Evolutionary conservation across 2,888 invertebrate species (phyloP).

Genomic region (Tinea trinotella): DNA sequence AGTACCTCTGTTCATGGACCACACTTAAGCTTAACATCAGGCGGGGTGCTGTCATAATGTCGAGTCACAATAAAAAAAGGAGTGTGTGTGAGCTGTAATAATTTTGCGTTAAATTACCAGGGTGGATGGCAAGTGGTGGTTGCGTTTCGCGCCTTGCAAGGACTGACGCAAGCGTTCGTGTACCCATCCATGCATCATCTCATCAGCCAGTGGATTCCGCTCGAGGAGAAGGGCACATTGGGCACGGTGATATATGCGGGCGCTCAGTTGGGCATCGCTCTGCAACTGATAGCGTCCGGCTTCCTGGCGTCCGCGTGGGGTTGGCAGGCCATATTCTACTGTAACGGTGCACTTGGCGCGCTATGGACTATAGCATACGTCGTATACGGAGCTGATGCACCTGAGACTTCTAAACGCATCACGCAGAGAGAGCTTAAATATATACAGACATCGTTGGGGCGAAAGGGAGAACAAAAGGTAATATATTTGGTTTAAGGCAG

Average conservation of each 20-base stretch:
- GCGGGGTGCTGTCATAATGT: too few species aligned
- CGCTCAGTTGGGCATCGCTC: constrained; percentile 83
- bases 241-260: constrained; percentile 78
- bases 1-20: too few species aligned
- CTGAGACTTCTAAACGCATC: constrained; percentile 71
- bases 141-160: constrained; percentile 78
- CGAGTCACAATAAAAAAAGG: too few species aligned
- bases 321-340: constrained; percentile 85
- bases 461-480: constrained; percentile 45
- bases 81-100: constrained; percentile 57
- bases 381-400: constrained; percentile 76
- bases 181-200: constrained; percentile 75
- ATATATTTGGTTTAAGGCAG: too few species aligned
- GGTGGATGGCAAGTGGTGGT: constrained; percentile 76
- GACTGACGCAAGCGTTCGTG: constrained; percentile 78
- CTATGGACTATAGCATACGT: constrained; percentile 75
- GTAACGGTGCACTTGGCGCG: constrained; percentile 76
- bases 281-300: constrained; percentile 82
- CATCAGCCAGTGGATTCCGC: constrained; percentile 76
- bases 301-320: constrained; percentile 76
- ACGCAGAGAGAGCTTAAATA: constrained; percentile 75
- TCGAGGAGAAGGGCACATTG: constrained; percentile 73
- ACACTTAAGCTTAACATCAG: too few species aligned
- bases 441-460: constrained; percentile 71
- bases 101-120: constrained; percentile 42